These are phyloP conservation scores for Drosophila infuscata DNA, from an alignment of 2,888 invertebrate species.

Conservation along the genomic window DNA sequence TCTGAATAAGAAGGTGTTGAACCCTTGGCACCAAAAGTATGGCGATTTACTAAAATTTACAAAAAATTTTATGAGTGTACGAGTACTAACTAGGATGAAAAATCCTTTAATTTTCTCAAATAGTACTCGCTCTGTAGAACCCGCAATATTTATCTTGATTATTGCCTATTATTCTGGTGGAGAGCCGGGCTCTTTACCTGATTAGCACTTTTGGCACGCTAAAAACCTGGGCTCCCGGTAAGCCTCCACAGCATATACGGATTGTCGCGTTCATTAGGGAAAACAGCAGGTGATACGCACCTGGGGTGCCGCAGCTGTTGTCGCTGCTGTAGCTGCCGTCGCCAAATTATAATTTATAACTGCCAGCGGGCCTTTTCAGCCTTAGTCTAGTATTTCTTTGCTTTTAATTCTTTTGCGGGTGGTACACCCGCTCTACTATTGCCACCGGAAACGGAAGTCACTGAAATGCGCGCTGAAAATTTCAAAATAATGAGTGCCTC, in stretches of 20 bases:
- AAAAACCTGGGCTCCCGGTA: slow-evolving; percentile 1
- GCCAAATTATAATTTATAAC: slow-evolving; percentile 78
- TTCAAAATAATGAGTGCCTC: slow-evolving; percentile 82
- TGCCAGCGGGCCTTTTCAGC: slow-evolving; percentile 58
- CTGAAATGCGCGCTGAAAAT: slow-evolving; percentile 82
- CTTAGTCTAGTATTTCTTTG: slow-evolving; percentile 57
- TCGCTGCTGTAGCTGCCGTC: slow-evolving; percentile 45
- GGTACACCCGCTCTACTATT: slow-evolving; percentile 32
- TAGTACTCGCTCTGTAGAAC: slow-evolving; percentile 4
- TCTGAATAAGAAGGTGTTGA: background rate
- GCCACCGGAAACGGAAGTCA: slow-evolving; percentile 77
- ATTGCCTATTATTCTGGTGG: slow-evolving; percentile 29
- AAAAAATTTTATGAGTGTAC: background rate
- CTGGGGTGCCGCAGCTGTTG: slow-evolving; percentile 54
- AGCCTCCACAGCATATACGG: slow-evolving; percentile 25
- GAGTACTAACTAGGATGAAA: background rate
- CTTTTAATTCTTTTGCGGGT: slow-evolving; percentile 73
- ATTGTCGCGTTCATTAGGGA: slow-evolving; percentile 76
- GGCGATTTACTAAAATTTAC: background rate
- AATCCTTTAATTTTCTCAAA: slow-evolving; percentile 66
- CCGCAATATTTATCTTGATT: slow-evolving; percentile 26
- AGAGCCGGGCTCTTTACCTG: slow-evolving; percentile 37
- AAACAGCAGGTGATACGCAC: slow-evolving; percentile 77
- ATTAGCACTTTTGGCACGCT: slow-evolving; percentile 46
- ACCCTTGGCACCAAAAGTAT: background rate